These are phyloP conservation scores for Falcunculus frontatus DNA, from an alignment of 2,113 vertebrate species.

Conservation along the genomic window DNA sequence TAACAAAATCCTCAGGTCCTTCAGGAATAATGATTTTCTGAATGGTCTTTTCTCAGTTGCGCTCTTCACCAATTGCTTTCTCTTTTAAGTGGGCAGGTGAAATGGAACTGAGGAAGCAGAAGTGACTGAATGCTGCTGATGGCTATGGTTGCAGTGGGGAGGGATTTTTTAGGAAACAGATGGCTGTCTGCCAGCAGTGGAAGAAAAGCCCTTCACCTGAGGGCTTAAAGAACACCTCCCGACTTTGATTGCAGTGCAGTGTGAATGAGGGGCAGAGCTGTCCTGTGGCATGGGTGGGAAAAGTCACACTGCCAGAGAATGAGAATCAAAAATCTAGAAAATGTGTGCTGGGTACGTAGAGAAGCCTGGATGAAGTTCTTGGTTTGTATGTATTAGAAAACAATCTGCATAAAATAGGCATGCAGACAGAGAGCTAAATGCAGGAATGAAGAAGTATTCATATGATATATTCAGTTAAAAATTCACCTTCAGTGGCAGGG, in stretches of 20 bases:
- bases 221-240: not conserved
- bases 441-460: not conserved
- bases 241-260: not conserved
- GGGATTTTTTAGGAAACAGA: not conserved
- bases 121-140: not conserved
- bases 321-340: not conserved
- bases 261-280: not conserved
- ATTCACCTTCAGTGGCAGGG: not conserved
- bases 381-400: not conserved
- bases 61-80: conserved; percentile 3
- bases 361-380: not conserved
- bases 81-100: not conserved
- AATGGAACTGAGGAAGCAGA: conserved; percentile 6
- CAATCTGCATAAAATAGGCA: not conserved
- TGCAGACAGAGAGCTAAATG: not conserved
- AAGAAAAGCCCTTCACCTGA: not conserved
- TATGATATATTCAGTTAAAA: not conserved
- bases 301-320: not conserved
- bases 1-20: not conserved
- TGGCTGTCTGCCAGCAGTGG: not conserved
- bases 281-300: not conserved
- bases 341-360: not conserved
- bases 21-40: not conserved
- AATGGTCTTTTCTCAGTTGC: not conserved
- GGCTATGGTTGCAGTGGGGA: not conserved